Evolutionary conservation across 2,113 vertebrate species (phyloP), one percentile per base, ranked within the genome.

Genomic region (Gasterosteus aculeatus): DNA sequence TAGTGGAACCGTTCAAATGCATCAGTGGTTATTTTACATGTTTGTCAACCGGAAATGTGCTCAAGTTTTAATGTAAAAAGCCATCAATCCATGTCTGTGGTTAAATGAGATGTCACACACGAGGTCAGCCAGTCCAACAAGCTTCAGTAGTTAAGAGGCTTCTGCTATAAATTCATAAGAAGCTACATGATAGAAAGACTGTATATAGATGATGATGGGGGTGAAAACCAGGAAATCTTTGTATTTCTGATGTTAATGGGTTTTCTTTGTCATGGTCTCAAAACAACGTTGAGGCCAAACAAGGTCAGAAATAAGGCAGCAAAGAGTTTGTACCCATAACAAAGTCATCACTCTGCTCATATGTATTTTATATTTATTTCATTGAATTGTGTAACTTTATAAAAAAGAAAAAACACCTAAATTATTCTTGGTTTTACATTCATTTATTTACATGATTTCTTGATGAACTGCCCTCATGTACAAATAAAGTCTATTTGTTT

Each of bases 281-380:
- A 79, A 63, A 65, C 61, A 77, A 82, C 57, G 41, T 79, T 19
- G 59, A 84, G 71, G 69, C 69, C 80, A 73, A 69, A 74, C 64
- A 19, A 65, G 51, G 81, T 91, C 72, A 79, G 73, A 62, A 76
- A 80, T 70, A 89, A 85, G 80, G 84, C 86, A 89, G 84, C 87
- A 83, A 44, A 84, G 81, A 78, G 42, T 47, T 73, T 80, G 74
- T 85, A 69, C 78, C 84, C 68, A 71, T 81, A 84, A 75, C 75
- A 73, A 75, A 79, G 67, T 81, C 80, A 90, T 89, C 90, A 90
- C 69, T 93, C 88, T 89, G 78, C 86, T 91, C 83, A 80, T 86
- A 76, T 83, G 82, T 87, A 85, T 87, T 91, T 88, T 93, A 74
- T 98, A 98, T 98, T 98, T 99, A 97, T 98, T 97, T 96, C 79